A percentile compares a stretch with the other conserved stretches of the same genome.
phyloP scores from a whole-genome alignment of 2,113 vertebrate genomes.

The Uropsilus gracilis region DNA sequence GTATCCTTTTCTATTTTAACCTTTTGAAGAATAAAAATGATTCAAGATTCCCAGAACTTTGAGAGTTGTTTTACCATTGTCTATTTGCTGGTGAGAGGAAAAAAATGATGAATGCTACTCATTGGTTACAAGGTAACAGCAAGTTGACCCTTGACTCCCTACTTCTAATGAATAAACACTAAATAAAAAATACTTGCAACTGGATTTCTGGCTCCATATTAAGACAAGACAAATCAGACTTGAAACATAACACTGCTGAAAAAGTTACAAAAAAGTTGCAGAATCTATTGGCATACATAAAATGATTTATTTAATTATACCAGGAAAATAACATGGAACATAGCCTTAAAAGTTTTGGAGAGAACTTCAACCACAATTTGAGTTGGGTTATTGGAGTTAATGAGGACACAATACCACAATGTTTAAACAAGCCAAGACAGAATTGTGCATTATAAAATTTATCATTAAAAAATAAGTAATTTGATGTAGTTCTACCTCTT shows the following conservation, averaged over 20 bases:
- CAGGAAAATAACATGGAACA: neutral
- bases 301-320: neutral
- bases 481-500: too few species aligned
- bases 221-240: neutral
- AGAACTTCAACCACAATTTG: neutral
- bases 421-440: neutral
- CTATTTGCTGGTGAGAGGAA: neutral
- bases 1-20: neutral
- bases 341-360: neutral
- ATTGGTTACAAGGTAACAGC: neutral
- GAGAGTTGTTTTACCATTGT: neutral
- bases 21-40: neutral
- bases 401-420: neutral
- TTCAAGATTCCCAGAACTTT: neutral
- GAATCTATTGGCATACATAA: neutral
- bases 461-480: constrained; percentile 17
- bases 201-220: neutral
- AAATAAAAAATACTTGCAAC: neutral
- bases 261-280: neutral
- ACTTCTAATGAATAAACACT: neutral
- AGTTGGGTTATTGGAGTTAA: neutral
- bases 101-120: neutral
- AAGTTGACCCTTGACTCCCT: neutral
- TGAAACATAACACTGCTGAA: neutral
- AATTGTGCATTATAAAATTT: neutral